phyloP scores from a whole-genome alignment of 2,888 invertebrate species.

The Elmis aenea region DNA sequence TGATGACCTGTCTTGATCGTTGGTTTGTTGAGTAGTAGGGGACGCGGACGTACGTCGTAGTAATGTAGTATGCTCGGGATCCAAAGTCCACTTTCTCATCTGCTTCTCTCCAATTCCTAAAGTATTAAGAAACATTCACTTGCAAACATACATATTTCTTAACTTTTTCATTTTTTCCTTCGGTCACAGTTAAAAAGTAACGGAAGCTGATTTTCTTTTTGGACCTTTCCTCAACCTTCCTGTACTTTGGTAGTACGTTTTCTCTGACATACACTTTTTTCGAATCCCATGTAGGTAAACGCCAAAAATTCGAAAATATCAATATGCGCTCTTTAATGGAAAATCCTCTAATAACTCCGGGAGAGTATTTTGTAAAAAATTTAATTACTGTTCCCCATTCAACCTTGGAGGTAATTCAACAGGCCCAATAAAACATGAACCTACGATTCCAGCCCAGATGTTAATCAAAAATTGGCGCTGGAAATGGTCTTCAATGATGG shows the following conservation, averaged over 20 bases:
- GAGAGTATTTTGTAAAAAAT: too few species aligned
- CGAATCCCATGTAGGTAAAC: conserved; percentile 2
- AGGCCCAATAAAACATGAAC: too few species aligned
- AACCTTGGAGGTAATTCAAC: too few species aligned
- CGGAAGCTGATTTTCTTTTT: neutral
- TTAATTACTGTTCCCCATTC: too few species aligned
- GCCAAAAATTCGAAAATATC: conserved; percentile 2
- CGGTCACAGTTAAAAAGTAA: neutral
- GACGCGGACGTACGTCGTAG: too few species aligned
- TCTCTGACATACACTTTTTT: conserved; percentile 3
- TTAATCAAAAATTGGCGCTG: too few species aligned
- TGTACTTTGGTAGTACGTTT: conserved; percentile 3
- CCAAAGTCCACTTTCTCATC: neutral
- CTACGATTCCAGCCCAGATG: too few species aligned
- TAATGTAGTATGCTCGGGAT: neutral
- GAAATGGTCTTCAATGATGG: too few species aligned
- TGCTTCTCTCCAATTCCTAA: neutral
- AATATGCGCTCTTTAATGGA: neutral
- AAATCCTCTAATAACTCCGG: too few species aligned
- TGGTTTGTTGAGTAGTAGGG: neutral
- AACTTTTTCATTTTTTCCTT: neutral
- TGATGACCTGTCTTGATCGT: neutral
- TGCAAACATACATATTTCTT: neutral
- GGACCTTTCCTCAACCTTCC: neutral
- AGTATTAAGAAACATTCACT: neutral